Evolutionary conservation across 2,888 invertebrate genomes (phyloP).

Genomic region (Drosophila cracens): DNA sequence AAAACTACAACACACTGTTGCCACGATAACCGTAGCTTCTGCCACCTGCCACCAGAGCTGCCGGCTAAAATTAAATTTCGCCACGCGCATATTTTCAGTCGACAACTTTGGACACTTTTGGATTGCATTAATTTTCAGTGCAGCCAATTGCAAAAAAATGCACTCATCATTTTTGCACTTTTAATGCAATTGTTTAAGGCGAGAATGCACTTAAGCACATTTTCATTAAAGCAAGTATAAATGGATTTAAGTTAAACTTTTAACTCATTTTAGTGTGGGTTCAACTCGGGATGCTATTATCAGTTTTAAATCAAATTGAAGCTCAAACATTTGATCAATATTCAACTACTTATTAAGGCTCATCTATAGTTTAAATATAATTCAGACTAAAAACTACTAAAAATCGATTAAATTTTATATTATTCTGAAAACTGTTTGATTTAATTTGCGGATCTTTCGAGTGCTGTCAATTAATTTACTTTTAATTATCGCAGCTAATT

Average conservation of each 20-base stretch:
- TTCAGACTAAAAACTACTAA: background rate
- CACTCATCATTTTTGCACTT: background rate
- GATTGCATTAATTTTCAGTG: background rate
- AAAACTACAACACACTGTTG: background rate
- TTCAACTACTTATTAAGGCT: background rate
- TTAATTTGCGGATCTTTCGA: conserved; percentile 7
- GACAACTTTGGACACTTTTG: background rate
- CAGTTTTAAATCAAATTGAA: background rate
- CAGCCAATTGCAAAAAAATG: conserved; percentile 1
- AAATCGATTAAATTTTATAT: background rate
- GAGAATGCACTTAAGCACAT: background rate
- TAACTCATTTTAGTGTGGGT: background rate
- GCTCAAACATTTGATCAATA: background rate
- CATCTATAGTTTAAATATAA: background rate
- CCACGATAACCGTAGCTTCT: background rate
- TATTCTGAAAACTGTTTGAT: conserved; percentile 5
- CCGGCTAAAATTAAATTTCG: background rate
- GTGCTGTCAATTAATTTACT: conserved; percentile 52
- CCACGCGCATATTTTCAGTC: background rate
- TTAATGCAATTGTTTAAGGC: background rate
- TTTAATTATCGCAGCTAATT: conserved; percentile 71
- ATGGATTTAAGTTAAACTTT: background rate
- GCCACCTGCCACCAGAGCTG: background rate
- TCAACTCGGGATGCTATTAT: background rate
- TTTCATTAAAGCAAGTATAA: background rate